Base-by-base conservation (phyloP, 2,797 vertebrate species). In the Typhlichthys subterraneus region DNA sequence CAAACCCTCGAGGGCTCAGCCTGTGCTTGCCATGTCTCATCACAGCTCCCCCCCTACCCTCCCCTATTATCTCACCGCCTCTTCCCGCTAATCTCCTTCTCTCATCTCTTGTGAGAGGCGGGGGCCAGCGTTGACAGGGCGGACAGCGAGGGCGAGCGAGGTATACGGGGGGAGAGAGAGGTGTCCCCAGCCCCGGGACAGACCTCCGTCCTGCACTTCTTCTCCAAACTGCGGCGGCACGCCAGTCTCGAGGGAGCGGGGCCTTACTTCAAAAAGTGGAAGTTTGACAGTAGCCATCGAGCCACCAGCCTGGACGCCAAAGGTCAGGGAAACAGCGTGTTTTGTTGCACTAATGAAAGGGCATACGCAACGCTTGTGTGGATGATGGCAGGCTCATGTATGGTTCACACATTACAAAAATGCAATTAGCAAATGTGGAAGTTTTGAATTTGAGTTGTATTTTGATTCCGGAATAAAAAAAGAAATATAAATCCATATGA, bases 241-340 rank as follows among this genome's bases (percentile, higher is more conserved):
- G 94, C 97, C 69, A 99, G 97, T 81, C 91, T 98, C 77, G 97
- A 99, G 0, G 96, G 96, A 6, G 94, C 96, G 3, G 96, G 95
- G 64, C 96, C 96, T 57, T 98, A 96, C 86, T 96, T 98, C 87
- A 95, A 84, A 88, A 96, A 92, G 70, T 99, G 96, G 96, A 97
- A 95, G 74, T 89, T 97, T 69, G 96, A 98, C 85, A 93, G 92
- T 70, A 95, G 90, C 76, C 96, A 98, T 80, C 87, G 96, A 10
- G 96, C 97, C 0, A 94, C 96, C 70, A 99, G 96, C 78, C 91
- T 99, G 77, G 97, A 99, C 70, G 95, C 94, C 0, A 93, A 97
- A 95, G 96, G 97, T 98, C 72, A 88, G 92, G 1, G 57, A 6
- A 12, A 4, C 1, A 42, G 11, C 14, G 6, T 1, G 49, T 29